Conservation (phyloP, 35 echinoderm and acorn worm genomes). For the Chiridota heheva region DNA sequence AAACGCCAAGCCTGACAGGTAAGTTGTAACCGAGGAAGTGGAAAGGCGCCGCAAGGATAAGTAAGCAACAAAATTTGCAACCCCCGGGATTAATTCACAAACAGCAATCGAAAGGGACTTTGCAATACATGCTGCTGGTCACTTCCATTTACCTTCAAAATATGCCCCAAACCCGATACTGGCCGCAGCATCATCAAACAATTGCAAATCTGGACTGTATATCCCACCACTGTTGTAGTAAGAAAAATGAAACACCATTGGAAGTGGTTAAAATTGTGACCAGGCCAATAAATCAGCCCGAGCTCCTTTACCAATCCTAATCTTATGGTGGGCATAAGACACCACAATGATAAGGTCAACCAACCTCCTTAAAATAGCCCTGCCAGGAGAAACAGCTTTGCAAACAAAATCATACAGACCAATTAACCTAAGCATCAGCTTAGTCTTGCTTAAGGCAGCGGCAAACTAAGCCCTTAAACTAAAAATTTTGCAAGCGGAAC, state of each 20-base stretch:
- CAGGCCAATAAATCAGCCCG: constrained; percentile 20
- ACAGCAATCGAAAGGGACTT: no score
- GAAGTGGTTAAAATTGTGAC: background rate
- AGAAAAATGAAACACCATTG: constrained; percentile 18
- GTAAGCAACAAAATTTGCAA: no score
- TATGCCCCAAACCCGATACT: no score
- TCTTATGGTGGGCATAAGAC: background rate
- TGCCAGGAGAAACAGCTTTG: constrained; percentile 27
- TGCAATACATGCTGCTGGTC: no score
- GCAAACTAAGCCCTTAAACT: background rate
- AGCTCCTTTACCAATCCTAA: no score
- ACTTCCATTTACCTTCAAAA: no score
- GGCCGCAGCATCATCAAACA: constrained; percentile 37
- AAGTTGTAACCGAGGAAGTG: no score
- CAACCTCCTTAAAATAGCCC: constrained; percentile 27
- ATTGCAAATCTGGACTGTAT: background rate
- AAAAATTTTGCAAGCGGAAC: background rate
- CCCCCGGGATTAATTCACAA: no score
- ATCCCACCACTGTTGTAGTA: background rate
- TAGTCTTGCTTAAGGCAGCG: background rate
- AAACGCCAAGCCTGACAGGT: no score
- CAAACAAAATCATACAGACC: constrained; percentile 20
- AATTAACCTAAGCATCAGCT: constrained; percentile 13
- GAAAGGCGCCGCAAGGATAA: no score
- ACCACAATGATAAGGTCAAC: constrained; percentile 4